Conservation (phyloP, 1,140 invertebrate species). For the Drosophila pachea region DNA sequence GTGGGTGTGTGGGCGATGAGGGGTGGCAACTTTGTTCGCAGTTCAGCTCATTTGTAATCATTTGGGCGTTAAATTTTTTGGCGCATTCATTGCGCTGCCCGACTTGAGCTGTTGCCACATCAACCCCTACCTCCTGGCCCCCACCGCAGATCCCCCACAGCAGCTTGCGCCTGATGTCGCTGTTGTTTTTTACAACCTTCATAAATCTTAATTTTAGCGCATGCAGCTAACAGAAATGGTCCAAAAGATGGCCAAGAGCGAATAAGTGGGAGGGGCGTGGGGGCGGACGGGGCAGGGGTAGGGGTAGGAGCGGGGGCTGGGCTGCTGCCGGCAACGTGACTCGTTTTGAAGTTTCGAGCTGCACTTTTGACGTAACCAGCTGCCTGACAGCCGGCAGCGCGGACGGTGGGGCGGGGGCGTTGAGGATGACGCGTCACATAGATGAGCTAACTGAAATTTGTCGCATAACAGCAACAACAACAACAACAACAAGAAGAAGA, state of each 20-base stretch:
- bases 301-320: not conserved
- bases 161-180: conserved; percentile 39
- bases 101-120: not conserved
- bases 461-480: conserved; percentile 50
- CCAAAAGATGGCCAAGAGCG: conserved; percentile 17
- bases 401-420: conserved; percentile 3
- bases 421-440: conserved; percentile 38
- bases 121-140: not conserved
- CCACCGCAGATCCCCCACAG: not conserved
- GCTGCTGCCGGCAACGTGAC: conserved; percentile 52
- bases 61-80: conserved; percentile 73
- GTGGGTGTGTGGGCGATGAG: not conserved
- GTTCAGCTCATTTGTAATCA: conserved; percentile 70
- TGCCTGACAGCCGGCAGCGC: conserved; percentile 29
- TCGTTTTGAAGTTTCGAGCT: conserved; percentile 75
- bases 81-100: conserved; percentile 57
- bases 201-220: conserved; percentile 76
- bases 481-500: conserved; percentile 22
- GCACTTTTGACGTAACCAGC: conserved; percentile 71
- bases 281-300: not conserved
- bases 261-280: conserved; percentile 9
- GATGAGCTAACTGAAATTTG: conserved; percentile 76
- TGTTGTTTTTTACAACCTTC: conserved; percentile 75
- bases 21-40: conserved; percentile 38
- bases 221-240: conserved; percentile 49